These are phyloP conservation scores for Pristionchus japonicus DNA, from an alignment of 2,888 invertebrate genomes.

Conservation along the genomic window DNA sequence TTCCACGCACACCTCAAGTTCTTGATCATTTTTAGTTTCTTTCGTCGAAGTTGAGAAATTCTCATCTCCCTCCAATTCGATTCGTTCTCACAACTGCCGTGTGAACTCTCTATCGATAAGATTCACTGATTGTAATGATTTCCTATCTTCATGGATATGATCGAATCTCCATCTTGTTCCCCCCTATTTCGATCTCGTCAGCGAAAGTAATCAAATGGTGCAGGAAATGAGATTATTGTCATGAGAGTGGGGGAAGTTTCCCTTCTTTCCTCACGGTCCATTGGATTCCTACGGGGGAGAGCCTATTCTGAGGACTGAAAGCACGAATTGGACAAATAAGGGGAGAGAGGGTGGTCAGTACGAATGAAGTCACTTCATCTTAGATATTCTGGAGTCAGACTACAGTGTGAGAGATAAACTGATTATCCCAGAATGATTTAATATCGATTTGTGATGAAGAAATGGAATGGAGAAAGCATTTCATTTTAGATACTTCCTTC, in stretches of 20 bases:
- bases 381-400: not conserved
- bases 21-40: not conserved
- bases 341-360: not conserved
- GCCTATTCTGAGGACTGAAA: no score
- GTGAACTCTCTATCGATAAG: not conserved
- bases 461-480: not conserved
- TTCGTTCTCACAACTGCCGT: not conserved
- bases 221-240: constrained; percentile 29
- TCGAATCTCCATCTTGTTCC: not conserved
- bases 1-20: constrained; percentile 77
- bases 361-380: not conserved
- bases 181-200: not conserved
- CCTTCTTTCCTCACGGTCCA: not conserved
- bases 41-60: not conserved
- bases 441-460: not conserved
- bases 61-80: not conserved
- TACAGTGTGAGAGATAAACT: not conserved
- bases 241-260: not conserved
- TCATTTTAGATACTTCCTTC: not conserved
- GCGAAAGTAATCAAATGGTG: not conserved
- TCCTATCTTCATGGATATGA: not conserved
- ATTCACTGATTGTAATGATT: not conserved
- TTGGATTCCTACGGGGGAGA: not conserved
- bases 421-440: not conserved
- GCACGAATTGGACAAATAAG: not conserved